A percentile compares a stretch with the other conserved stretches of the same genome.
phyloP scores from a whole-genome alignment of 2,888 invertebrate genomes.

The Nebria salina region DNA sequence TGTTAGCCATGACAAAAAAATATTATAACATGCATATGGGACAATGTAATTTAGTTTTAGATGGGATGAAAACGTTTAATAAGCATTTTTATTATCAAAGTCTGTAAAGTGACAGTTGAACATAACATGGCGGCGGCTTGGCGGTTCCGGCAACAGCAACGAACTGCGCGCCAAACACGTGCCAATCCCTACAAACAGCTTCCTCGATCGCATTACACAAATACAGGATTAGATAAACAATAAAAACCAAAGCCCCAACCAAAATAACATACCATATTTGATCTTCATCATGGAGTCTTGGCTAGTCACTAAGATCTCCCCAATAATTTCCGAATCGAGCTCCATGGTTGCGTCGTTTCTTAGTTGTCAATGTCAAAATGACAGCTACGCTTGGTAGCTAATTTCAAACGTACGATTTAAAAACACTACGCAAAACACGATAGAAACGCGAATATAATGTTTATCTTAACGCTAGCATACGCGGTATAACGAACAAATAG shows the following conservation, averaged over 20 bases:
- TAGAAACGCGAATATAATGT: slow-evolving; percentile 17
- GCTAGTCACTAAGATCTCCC: slow-evolving; percentile 39
- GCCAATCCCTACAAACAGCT: slow-evolving; percentile 27
- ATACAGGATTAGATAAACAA: slow-evolving; percentile 2
- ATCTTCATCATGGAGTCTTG: slow-evolving; percentile 45
- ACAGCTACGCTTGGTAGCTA: slow-evolving; percentile 35
- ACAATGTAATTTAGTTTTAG: background rate
- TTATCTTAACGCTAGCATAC: slow-evolving; percentile 9
- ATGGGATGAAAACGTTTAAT: background rate
- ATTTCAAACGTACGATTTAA: slow-evolving; percentile 27
- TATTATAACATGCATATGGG: background rate
- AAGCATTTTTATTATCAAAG: slow-evolving; percentile 24
- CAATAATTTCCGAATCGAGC: slow-evolving; percentile 45
- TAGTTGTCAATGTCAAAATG: slow-evolving; percentile 46
- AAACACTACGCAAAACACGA: slow-evolving; percentile 11
- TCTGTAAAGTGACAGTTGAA: slow-evolving; percentile 44
- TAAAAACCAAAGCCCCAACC: background rate
- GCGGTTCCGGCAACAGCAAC: slow-evolving; percentile 44
- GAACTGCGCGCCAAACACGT: slow-evolving; percentile 47
- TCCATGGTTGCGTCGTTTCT: slow-evolving; percentile 44
- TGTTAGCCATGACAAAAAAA: background rate
- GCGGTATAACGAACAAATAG: slow-evolving; percentile 4
- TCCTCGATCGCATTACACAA: background rate
- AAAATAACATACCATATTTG: slow-evolving; percentile 40
- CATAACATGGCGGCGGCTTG: slow-evolving; percentile 44